Percentiles rank a stretch among this genome's conserved stretches.
Conservation (phyloP, 64 coral and sea anemone genomes). For the Montipora foliosa region DNA sequence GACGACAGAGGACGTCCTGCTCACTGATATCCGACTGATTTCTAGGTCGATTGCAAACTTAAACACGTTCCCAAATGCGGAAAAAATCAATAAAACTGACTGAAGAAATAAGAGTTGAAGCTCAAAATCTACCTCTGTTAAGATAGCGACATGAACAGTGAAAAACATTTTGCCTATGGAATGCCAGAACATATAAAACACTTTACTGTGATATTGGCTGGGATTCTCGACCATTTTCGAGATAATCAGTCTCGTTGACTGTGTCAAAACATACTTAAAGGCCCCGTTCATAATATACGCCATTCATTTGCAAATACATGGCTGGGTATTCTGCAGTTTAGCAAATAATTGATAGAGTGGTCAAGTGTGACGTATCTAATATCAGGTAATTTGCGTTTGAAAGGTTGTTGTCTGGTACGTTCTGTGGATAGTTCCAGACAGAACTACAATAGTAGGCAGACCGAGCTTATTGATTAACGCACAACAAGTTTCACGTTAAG, state of each 20-base stretch:
- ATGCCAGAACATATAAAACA: too few relatives aligned
- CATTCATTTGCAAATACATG: too few relatives aligned
- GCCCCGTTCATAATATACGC: too few relatives aligned
- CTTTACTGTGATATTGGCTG: background rate
- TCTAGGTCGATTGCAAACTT: background rate
- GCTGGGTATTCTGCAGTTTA: too few relatives aligned
- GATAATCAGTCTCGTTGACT: background rate
- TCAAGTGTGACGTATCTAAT: background rate
- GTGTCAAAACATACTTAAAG: background rate
- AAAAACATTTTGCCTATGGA: too few relatives aligned
- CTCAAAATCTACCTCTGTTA: background rate
- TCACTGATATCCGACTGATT: background rate
- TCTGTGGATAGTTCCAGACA: background rate
- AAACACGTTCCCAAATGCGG: background rate
- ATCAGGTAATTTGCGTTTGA: background rate
- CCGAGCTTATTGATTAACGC: background rate
- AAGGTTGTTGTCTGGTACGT: background rate
- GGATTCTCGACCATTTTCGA: background rate
- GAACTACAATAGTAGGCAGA: background rate
- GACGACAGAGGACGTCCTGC: slow-evolving; percentile 7
- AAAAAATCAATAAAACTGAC: background rate
- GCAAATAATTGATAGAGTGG: background rate
- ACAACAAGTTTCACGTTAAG: background rate
- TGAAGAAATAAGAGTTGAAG: background rate
- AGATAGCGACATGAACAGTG: background rate